These are phyloP conservation scores for Rhopalosiphum maidis DNA, from an alignment of 1,140 invertebrate genomes.

Conservation along the genomic window DNA sequence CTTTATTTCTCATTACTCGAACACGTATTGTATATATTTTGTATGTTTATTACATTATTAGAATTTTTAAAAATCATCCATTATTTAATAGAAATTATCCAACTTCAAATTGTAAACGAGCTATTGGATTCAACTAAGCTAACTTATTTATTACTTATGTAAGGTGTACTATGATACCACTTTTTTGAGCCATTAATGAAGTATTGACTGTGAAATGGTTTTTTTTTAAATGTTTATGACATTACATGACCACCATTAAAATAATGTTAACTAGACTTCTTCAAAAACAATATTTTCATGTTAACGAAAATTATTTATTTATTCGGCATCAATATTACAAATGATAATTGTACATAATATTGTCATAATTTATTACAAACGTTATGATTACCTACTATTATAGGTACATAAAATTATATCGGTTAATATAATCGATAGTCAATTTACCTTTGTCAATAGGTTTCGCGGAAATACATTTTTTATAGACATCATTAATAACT, in stretches of 20 bases:
- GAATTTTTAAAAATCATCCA: not conserved
- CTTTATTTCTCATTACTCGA: not conserved
- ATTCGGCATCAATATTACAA: not conserved
- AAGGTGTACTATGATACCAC: not conserved
- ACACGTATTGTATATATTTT: not conserved
- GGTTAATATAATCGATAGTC: not conserved
- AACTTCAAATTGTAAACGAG: not conserved
- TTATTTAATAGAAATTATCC: not conserved
- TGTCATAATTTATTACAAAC: not conserved
- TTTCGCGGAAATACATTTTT: not conserved
- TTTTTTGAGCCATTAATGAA: not conserved
- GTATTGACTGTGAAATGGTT: not conserved
- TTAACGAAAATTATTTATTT: not conserved
- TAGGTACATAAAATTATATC: not conserved
- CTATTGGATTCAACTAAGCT: not conserved
- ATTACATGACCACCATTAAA: not conserved
- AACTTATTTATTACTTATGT: not conserved
- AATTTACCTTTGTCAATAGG: not conserved
- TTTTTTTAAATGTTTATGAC: not conserved
- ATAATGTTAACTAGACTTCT: not conserved
- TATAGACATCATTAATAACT: not conserved
- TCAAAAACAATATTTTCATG: not conserved
- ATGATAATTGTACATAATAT: not conserved
- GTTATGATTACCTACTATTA: not conserved
- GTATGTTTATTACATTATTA: not conserved